A percentile compares a stretch with the other conserved stretches of the same genome.
These are phyloP conservation scores for Puffinus mauretanicus DNA, from an alignment of 2,113 vertebrate genomes.

Conservation along the genomic window DNA sequence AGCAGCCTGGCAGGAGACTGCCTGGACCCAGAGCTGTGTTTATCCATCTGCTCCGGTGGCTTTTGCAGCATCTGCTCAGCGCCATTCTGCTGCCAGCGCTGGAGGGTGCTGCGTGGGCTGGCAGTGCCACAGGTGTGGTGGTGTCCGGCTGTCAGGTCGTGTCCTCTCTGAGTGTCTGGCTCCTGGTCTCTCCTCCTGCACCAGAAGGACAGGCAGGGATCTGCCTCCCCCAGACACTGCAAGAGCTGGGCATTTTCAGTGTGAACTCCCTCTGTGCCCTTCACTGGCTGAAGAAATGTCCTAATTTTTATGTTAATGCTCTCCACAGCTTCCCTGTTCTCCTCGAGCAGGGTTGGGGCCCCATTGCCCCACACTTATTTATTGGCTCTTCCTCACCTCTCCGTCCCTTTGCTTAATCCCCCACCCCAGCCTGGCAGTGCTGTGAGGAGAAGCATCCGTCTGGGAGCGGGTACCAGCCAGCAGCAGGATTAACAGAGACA, in stretches of 20 bases:
- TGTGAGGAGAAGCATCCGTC: neutral
- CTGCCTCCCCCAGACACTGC: neutral
- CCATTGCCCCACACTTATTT: neutral
- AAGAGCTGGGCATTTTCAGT: neutral
- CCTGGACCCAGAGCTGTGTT: neutral
- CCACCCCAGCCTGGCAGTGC: neutral
- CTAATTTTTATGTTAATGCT: neutral
- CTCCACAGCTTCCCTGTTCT: neutral
- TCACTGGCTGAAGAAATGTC: neutral
- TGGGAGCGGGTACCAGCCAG: neutral
- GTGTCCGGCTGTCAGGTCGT: rapidly evolving
- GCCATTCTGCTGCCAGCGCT: neutral
- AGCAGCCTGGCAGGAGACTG: neutral
- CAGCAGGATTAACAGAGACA: neutral
- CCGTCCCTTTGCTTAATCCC: neutral
- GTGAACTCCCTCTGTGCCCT: neutral
- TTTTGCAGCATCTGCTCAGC: neutral
- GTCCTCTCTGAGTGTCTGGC: neutral
- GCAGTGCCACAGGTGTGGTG: neutral
- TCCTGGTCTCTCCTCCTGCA: neutral
- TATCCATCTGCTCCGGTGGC: neutral
- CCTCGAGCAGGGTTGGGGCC: neutral
- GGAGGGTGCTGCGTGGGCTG: neutral
- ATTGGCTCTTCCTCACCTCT: neutral
- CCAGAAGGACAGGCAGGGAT: neutral